Evolutionary conservation across 2,888 invertebrate genomes (phyloP), one percentile per base, ranked within the genome.

Genomic region (Papilio protenor): DNA sequence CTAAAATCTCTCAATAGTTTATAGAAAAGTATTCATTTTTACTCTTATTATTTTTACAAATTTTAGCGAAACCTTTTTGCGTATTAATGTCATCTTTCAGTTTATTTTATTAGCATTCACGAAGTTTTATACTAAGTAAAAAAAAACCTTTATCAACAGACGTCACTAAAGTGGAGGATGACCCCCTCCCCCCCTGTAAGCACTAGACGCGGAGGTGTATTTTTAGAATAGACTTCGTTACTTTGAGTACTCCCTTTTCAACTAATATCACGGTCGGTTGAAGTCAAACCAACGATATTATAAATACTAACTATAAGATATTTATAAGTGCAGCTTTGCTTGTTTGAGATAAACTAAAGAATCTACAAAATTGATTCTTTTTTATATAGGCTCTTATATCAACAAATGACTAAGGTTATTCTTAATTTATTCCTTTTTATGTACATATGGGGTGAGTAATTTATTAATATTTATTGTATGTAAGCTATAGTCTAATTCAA

Each of bases 141-240:
- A 64, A 64, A 64, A 64, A 64, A 33, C 33, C 16, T 0, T 64
- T 18, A 1, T 64, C 64, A 18, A 5, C 14, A 66, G 16, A 40
- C 16, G 16, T 64, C 40, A 40, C n/a, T 66, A 77, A 23, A 73
- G 40, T 73, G 16, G 61, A 45, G 59, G 47, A 73, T 47, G 59
- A 59, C 40, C 11, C 5, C 40, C 52, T 27, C 23, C 0, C 40
- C n/a, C 33, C 18, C 18, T 33, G 5, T 21, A 45, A 69, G 74
- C 70, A 76, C 61, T 57, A 23, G 73, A 64, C 55, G 10, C 49
- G 61, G 77, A 59, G 66, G 80, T 79, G 79, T 86, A 85, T 86
- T 85, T 86, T 86, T 85, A 84, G 82, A 66, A 77, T 76, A 77
- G 23, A 47, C 80, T 85, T 86, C 85, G 85, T 86, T 86, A 86